phyloP scores from a whole-genome alignment of 2,797 vertebrate genomes.

The Coccyzus lansbergi region DNA sequence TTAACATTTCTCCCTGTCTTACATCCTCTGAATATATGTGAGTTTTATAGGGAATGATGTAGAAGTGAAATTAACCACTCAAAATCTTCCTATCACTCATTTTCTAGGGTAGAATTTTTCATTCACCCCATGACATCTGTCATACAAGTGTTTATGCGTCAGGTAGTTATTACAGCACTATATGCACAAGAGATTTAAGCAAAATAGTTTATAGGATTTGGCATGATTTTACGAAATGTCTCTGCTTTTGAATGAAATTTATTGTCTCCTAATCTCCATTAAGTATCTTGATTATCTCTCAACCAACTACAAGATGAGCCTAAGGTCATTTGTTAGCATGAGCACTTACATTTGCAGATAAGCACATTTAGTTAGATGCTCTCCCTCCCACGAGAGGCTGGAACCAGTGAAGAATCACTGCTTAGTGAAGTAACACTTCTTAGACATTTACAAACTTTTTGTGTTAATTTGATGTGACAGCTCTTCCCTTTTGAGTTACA shows the following conservation, averaged over 20 bases:
- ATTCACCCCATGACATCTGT: neutral
- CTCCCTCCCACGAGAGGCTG: neutral
- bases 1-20: neutral
- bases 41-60: accelerated
- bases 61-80: neutral
- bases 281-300: neutral
- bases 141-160: neutral
- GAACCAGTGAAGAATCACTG: neutral
- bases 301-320: accelerated
- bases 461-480: neutral
- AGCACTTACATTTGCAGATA: neutral
- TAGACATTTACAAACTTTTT: neutral
- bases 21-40: neutral
- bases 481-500: neutral
- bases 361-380: neutral
- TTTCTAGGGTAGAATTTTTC: neutral
- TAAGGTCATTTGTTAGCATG: neutral
- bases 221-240: neutral
- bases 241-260: neutral
- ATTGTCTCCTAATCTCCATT: neutral
- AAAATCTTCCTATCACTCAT: neutral
- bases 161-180: neutral
- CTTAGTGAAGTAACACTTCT: neutral
- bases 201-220: neutral
- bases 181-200: neutral